Base-by-base conservation (phyloP, 1,140 invertebrate species). In the Hypsibius dujardini region DNA sequence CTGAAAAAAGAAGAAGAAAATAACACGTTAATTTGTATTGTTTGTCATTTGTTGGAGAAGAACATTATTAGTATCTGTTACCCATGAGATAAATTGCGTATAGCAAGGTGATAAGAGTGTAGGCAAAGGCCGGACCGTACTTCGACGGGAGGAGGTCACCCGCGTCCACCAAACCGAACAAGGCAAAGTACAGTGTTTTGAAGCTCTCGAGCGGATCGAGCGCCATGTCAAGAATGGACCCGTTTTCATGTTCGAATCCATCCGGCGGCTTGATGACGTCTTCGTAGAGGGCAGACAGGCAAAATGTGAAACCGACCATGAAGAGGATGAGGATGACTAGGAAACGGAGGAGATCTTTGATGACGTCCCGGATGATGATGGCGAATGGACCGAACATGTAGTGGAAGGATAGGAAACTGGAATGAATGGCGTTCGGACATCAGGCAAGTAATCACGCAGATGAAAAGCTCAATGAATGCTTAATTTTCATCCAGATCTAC, bases 341-440 rank as follows among this genome's bases (percentile, higher is more conserved):
- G 81, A 99, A 98, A 74, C 94, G 83, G 2, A 90, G 90, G 74
- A 98, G 82, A 80, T 98, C 85, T 88, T 74, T 75, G n/a, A 78
- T 75, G 15, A 77, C 74, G 75, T 83, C 83, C 40, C 83, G 75
- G 75, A 87, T 86, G 75, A 87, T 86, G 71, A 87, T 85, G 1
- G 85, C 84, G 95, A 95, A 99, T 0, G 95, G 95, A 50, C 95
- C 95, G 77, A 99, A 99, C 0, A 98, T 83, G 80, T 98, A 91
- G 81, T 98, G 95, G 79, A 99, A 98, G 3, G 94, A 96, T 40
- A 95, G 79, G 77, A 94, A 95, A 79, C 98, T 95, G 62, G 12
- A 67, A 67, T 15, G 62, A 28, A 28, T 28, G 28, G 28, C 28
- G 28, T 28, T 28, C 28, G 28, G 28, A 28, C 28, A 28, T 28